Evolutionary conservation across 1,140 invertebrate genomes (phyloP), one percentile per base, ranked within the genome.

Genomic region (Leptonema lineaticorne): DNA sequence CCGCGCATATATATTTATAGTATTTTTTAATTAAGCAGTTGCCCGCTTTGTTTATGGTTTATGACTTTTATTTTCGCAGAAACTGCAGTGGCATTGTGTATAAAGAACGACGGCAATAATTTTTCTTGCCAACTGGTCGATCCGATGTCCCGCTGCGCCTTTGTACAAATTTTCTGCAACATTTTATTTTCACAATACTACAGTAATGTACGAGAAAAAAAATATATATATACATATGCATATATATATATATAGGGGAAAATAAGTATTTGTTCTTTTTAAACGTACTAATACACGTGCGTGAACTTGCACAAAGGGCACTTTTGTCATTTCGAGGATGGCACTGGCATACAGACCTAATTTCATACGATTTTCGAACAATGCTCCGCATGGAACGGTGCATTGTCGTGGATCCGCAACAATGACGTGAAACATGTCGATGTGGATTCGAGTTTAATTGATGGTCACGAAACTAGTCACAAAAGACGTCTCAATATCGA

Each of bases 161-260:
- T 72, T 72, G 67, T 72, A 60, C 58, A 60, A 69, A 69, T 69
- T 72, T 72, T 72, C 70, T 72, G 70, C 70, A 72, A 72, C 67
- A 72, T 69, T 72, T 69, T 72, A 71, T 69, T 69, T 64, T 59
- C 58, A 57, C 63, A 69, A 28, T 24, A 59, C 67, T 59, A 68
- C 64, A 48, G 50, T 45, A 57, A 29, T 26, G 37, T 27, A 46
- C 11, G 30, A 11, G 9, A 41, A 41, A 53, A 22, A 26, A 53
- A 53, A 24, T 26, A 14, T 24, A 53, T 53, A 53, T 53, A 26
- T 33, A 58, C 26, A 30, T 26, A 16, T 45, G 24, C 46, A 9
- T 14, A 14, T 41, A 18, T 48, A 53, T 24, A 45, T 26, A 22
- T 41, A 45, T 16, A 26, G 59, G 6, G 24, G 24, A 63, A 18